These are phyloP conservation scores for Solen grandis DNA, from an alignment of 1,140 invertebrate species.

Conservation along the genomic window DNA sequence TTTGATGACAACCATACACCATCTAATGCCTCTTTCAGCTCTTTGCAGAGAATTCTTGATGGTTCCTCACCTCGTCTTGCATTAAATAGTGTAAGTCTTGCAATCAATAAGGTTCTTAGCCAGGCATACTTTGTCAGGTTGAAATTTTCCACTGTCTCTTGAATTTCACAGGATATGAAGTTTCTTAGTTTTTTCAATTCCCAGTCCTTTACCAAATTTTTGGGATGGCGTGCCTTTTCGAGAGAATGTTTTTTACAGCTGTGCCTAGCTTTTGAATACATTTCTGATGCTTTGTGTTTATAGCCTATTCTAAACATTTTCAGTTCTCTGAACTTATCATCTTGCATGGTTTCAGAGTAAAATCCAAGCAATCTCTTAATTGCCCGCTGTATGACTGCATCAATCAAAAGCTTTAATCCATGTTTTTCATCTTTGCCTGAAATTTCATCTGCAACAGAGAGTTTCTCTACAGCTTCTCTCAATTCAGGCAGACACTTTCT, in stretches of 20 bases:
- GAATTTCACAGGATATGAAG: constrained; percentile 36
- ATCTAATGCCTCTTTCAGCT: constrained; percentile 49
- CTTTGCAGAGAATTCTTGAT: constrained; percentile 27
- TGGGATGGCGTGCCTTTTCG: constrained; percentile 38
- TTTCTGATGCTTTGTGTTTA: constrained; percentile 19
- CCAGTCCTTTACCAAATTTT: constrained; percentile 16
- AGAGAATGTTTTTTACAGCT: constrained; percentile 19
- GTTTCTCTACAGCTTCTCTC: no score
- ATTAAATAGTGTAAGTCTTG: constrained; percentile 52
- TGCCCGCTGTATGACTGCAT: no score
- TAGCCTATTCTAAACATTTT: constrained; percentile 9
- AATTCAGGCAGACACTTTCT: no score
- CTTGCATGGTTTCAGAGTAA: background rate
- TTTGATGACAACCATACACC: constrained; percentile 35
- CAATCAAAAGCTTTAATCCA: no score
- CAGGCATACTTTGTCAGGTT: constrained; percentile 34
- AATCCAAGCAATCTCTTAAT: constrained; percentile 8
- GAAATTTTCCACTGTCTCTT: constrained; percentile 29
- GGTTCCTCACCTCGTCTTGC: constrained; percentile 53
- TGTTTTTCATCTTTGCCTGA: no score
- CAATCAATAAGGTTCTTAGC: constrained; percentile 41
- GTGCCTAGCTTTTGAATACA: constrained; percentile 35
- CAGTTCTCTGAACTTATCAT: constrained; percentile 31
- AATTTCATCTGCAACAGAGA: no score
- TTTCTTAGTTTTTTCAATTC: constrained; percentile 39